Base-by-base conservation (phyloP, 2,113 vertebrate species). In the Aviceda subcristata region DNA sequence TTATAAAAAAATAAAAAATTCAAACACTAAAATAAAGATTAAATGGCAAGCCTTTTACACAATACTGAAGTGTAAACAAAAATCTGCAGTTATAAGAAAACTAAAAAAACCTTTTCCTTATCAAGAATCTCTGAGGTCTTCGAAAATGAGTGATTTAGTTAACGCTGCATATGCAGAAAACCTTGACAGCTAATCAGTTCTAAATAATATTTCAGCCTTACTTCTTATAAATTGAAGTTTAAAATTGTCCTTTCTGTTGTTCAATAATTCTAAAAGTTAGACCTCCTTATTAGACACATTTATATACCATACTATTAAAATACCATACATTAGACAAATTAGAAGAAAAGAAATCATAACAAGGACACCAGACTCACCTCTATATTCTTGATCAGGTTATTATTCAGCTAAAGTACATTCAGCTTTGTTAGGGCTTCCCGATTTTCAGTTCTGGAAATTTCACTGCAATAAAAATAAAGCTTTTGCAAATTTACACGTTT, bases 401-500 rank as follows among this genome's bases (percentile, higher is more conserved):
- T 98, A 96, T 98, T 99, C 85, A 99, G 97, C 97, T 98, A 99
- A 73, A 99, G 72, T 38, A 98, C 86, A 46, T 97, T 91, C 53
- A 99, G 86, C 67, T 96, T 98, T 16, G 80, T 90, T 84, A 98
- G 97, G 87, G 76, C 79, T 76, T 99, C 98, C 84, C 98, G 89
- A 95, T 98, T 98, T 93, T 98, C 97, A 95, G 94, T 99, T 88
- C 94, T 97, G 78, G 91, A 97, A 95, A 99, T 99, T 85, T 98
- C 96, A 97, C 98, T 99, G 88, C 98, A 98, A 97, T 99, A 99
- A 45, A 98, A 98, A 95, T 97, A 98, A 38, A 99, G 88, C 87
- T 98, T 99, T 97, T 98, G 95, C 78, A 99, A 96, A 93, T 98
- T 88, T 53, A 60, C 81, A 93, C 98, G 98, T 68, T 97, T 96